Percentiles rank a stretch among this genome's conserved stretches.
Evolutionary conservation across 2,113 vertebrate genomes (phyloP).

Genomic region (Gnathonemus echidnorhynchus): DNA sequence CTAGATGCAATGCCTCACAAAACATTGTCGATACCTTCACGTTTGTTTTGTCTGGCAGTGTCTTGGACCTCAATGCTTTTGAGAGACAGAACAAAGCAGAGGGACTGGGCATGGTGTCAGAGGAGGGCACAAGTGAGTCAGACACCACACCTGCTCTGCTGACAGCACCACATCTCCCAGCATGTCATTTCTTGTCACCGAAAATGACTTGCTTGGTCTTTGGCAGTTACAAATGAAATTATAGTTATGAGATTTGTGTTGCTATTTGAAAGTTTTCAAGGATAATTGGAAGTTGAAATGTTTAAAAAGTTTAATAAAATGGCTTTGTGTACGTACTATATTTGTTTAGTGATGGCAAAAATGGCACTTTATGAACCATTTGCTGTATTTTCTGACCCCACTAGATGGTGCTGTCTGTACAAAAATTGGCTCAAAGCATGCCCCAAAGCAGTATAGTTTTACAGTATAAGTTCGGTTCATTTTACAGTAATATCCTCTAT

Average conservation of each 20-base stretch:
- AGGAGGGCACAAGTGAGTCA: slow-evolving; percentile 87
- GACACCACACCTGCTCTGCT: background rate
- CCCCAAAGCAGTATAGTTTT: background rate
- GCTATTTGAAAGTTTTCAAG: background rate
- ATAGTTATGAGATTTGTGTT: background rate
- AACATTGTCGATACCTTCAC: background rate
- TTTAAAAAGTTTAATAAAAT: background rate
- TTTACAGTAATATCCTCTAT: background rate
- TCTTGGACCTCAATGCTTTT: slow-evolving; percentile 89
- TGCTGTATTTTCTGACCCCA: background rate
- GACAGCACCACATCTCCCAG: background rate
- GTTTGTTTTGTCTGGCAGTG: slow-evolving; percentile 54
- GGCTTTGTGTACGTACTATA: background rate
- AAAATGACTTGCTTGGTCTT: background rate
- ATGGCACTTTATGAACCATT: background rate
- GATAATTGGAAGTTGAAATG: background rate
- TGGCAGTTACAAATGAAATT: background rate
- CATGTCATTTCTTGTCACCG: background rate
- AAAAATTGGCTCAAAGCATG: background rate
- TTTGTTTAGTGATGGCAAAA: background rate
- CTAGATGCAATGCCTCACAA: background rate
- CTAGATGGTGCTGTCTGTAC: background rate
- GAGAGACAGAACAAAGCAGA: slow-evolving; percentile 94
- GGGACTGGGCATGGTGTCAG: slow-evolving; percentile 90
- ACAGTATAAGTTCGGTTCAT: background rate